phyloP scores from a whole-genome alignment of 2,113 vertebrate species.

The Toxostoma redivivum region DNA sequence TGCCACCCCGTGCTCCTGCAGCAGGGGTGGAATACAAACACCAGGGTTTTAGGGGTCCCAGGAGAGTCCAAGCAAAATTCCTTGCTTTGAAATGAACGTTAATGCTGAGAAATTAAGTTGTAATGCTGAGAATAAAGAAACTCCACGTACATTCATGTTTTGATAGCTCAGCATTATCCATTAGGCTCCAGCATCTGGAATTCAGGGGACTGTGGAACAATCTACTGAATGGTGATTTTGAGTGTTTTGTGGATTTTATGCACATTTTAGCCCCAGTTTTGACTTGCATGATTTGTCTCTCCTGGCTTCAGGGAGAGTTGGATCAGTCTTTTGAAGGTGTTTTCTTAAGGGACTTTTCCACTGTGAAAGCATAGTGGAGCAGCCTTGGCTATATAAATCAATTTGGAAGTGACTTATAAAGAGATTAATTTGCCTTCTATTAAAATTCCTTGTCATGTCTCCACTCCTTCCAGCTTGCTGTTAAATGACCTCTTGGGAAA shows the following conservation, averaged over 20 bases:
- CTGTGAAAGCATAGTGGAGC: neutral
- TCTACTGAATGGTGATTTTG: neutral
- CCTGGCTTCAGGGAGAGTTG: neutral
- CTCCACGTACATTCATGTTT: neutral
- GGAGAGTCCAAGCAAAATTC: slow-evolving; percentile 39
- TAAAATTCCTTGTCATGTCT: slow-evolving; percentile 7
- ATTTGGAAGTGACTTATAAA: neutral
- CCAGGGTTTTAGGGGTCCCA: slow-evolving; percentile 49
- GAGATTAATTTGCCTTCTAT: slow-evolving; percentile 16
- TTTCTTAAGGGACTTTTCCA: neutral
- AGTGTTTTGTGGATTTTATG: neutral
- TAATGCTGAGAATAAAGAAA: neutral
- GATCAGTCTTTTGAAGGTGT: neutral
- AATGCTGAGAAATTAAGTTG: slow-evolving; percentile 16
- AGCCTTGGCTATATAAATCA: neutral
- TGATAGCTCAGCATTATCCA: neutral
- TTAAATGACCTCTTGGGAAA: slow-evolving; percentile 22
- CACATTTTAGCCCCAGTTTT: neutral
- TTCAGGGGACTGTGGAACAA: neutral
- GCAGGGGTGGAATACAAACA: slow-evolving; percentile 35
- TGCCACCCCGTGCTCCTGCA: neutral
- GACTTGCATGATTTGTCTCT: neutral
- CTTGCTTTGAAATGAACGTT: slow-evolving; percentile 36
- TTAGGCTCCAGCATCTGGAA: neutral
- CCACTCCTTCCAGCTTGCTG: neutral